Evolutionary conservation across 2,113 vertebrate genomes (phyloP), one percentile per base, ranked within the genome.

Genomic region (Lophius piscatorius): DNA sequence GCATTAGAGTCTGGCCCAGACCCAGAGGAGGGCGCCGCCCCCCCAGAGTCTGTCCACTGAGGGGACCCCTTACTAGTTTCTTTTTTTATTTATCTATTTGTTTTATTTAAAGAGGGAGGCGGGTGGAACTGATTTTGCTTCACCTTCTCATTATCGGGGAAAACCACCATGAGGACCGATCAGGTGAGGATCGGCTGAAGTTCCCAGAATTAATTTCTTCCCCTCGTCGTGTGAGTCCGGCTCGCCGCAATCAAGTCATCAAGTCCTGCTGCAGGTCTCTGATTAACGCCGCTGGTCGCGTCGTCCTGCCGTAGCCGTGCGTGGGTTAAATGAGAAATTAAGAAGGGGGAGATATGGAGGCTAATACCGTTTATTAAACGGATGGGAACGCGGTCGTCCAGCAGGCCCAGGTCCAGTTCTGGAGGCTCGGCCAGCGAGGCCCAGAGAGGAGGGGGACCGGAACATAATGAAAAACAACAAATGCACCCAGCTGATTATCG

Each of bases 341-440:
- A 85, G 77, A 85, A 70, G 77, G 75, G 63, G 75, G 63, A 74
- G 66, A 85, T 68, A 85, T 79, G 70, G 84, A 83, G 81, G 83
- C 80, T 88, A 87, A 88, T 87, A 67, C 80, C 78, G 69, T 87
- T 87, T 87, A 87, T 90, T 87, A 90, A 87, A 83, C 74, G 85
- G 82, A 85, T 58, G 26, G 82, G 85, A 76, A 39, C 29, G 39
- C n/a, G 4, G 14, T 68, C 75, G 65, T 70, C 73, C 55, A 54
- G 47, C 57, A 56, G 60, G 48, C 42, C 69, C 10, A 23, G n/a
- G n/a, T 72, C 52, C 47, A 9, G 39, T 82, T 51, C 50, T 39
- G 70, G 65, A 52, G 72, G 59, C 80, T 72, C 34, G 51, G 72
- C 44, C 62, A 46, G 68, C 34, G 9, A 16, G 34, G 74, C 64